These are phyloP conservation scores for Palythoa caribaeorum DNA, from an alignment of 92 coral and sea anemone species.

Conservation along the genomic window DNA sequence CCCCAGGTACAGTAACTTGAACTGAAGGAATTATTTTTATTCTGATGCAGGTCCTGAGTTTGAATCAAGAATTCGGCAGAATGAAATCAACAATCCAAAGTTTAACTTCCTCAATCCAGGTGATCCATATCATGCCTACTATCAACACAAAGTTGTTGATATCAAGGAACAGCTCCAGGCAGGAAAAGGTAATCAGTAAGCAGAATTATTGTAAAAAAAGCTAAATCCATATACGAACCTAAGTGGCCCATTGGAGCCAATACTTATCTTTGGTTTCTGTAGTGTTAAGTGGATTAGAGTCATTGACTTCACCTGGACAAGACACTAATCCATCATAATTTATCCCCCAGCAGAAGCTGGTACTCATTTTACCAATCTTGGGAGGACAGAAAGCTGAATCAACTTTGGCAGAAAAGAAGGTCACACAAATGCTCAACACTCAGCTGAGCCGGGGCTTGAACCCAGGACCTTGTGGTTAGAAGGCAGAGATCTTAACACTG, in stretches of 20 bases:
- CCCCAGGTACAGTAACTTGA: not conserved
- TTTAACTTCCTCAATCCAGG: constrained; percentile 97
- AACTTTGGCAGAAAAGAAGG: too few species aligned
- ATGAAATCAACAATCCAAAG: constrained; percentile 98
- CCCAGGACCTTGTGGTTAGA: too few species aligned
- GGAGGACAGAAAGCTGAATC: too few species aligned
- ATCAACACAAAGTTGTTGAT: constrained; percentile 95
- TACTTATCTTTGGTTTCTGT: too few species aligned
- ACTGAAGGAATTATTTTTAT: not conserved
- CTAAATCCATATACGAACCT: too few species aligned
- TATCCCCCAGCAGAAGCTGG: too few species aligned
- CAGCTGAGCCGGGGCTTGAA: too few species aligned
- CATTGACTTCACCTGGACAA: not conserved
- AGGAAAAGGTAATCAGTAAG: constrained; percentile 77
- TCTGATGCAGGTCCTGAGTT: constrained; percentile 91
- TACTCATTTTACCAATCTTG: too few species aligned
- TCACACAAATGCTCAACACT: too few species aligned
- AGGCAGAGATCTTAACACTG: too few species aligned
- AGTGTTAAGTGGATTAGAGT: too few species aligned
- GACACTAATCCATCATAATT: not conserved
- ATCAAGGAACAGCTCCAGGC: constrained; percentile 85
- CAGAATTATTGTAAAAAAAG: not conserved
- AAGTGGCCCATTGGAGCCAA: too few species aligned
- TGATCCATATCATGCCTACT: constrained; percentile 98
- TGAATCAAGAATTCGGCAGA: constrained; percentile 96